Evolutionary conservation across 2,797 vertebrate genomes (phyloP).

Genomic region (Acanthiza pusilla): DNA sequence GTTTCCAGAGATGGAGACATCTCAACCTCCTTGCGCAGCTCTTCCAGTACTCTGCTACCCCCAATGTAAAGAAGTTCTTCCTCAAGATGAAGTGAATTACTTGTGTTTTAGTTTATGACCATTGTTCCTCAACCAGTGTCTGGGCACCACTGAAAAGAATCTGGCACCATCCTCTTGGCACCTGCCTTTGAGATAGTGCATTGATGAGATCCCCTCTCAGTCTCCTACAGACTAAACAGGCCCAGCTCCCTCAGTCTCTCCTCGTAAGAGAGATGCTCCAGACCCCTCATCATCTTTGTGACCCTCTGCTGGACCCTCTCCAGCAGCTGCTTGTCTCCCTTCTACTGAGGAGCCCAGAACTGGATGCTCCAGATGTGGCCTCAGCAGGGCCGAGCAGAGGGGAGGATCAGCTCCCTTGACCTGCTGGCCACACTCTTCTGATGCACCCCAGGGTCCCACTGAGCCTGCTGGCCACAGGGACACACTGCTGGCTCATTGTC

Average conservation of each 20-base stretch:
- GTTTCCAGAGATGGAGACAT: neutral
- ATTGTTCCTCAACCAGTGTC: accelerated
- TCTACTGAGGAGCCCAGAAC: neutral
- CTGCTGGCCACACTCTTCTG: neutral
- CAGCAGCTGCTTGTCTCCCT: neutral
- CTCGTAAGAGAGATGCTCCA: neutral
- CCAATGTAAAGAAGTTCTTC: neutral
- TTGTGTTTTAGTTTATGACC: neutral
- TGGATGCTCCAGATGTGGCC: neutral
- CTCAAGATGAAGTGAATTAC: neutral
- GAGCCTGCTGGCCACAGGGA: neutral
- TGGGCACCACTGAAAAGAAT: neutral
- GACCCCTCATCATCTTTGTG: neutral
- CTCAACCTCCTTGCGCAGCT: too few species aligned
- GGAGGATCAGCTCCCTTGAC: neutral
- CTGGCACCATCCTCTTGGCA: neutral
- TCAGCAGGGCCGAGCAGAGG: neutral
- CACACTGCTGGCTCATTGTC: neutral
- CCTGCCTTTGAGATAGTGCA: too few species aligned
- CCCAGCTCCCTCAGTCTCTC: neutral
- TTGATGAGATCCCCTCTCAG: neutral
- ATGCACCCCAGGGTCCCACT: neutral
- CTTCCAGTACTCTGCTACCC: neutral
- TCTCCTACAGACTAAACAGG: neutral
- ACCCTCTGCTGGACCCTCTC: neutral